Conservation (phyloP, 92 coral and sea anemone genomes). For the Phenganax subtilis region DNA sequence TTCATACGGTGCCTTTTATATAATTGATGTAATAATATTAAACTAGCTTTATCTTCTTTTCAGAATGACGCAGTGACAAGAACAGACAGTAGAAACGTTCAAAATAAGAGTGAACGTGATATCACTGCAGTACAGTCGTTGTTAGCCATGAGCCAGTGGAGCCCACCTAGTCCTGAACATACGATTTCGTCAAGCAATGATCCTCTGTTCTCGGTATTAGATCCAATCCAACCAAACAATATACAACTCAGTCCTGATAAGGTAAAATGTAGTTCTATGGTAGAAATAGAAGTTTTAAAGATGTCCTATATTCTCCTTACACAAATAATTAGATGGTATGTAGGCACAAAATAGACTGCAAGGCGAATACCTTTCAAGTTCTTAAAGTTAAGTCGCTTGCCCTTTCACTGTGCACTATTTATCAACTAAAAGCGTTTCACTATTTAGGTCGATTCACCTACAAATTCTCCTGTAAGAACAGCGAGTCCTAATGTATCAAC, state of each 20-base stretch:
- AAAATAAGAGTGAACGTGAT: slow-evolving; percentile 44
- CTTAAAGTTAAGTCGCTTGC: background rate
- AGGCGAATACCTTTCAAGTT: background rate
- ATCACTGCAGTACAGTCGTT: slow-evolving; percentile 96
- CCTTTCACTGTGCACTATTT: too few species aligned
- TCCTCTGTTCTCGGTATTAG: background rate
- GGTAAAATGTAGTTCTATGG: background rate
- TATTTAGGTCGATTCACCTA: background rate
- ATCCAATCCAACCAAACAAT: background rate
- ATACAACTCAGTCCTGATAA: slow-evolving; percentile 2
- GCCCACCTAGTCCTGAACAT: slow-evolving; percentile 83
- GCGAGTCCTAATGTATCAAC: background rate
- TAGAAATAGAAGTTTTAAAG: background rate
- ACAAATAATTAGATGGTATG: too few species aligned
- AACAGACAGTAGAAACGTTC: slow-evolving; percentile 1
- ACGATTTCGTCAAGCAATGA: slow-evolving; percentile 14
- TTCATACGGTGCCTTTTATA: background rate
- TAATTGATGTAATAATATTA: background rate
- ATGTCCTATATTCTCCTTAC: too few species aligned
- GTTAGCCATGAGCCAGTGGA: slow-evolving; percentile 97
- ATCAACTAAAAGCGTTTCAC: background rate
- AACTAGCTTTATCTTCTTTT: slow-evolving; percentile 46
- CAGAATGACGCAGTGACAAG: slow-evolving; percentile 58
- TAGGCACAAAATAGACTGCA: too few species aligned
- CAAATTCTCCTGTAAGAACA: background rate